These are phyloP conservation scores for Listronotus bonariensis DNA, from an alignment of 1,140 invertebrate genomes.

Conservation along the genomic window DNA sequence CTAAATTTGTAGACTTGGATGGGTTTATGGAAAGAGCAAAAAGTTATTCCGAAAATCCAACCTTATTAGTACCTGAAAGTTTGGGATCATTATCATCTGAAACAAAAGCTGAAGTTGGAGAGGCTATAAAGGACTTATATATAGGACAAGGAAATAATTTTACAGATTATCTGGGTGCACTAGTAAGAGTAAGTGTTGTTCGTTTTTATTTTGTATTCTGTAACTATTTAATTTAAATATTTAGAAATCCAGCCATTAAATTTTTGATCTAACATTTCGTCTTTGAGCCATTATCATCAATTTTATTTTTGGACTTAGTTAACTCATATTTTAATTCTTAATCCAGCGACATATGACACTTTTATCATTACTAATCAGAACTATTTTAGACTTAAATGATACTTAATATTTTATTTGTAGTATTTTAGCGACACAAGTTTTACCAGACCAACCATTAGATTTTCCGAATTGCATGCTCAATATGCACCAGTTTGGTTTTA, in stretches of 20 bases:
- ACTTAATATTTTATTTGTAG: neutral
- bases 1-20: too few relatives aligned
- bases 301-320: too few relatives aligned
- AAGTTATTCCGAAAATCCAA: neutral
- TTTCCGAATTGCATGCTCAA: slow-evolving; percentile 7
- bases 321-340: too few relatives aligned
- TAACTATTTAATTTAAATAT: too few relatives aligned
- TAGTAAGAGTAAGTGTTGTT: slow-evolving; percentile 6
- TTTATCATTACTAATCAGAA: too few relatives aligned
- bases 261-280: too few relatives aligned
- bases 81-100: slow-evolving; percentile 1
- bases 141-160: slow-evolving; percentile 9
- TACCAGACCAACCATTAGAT: slow-evolving; percentile 24
- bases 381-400: too few relatives aligned
- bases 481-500: slow-evolving; percentile 23
- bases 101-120: neutral
- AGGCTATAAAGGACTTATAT: slow-evolving; percentile 16
- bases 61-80: neutral
- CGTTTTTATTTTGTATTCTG: neutral
- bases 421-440: slow-evolving; percentile 23
- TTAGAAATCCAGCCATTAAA: too few relatives aligned
- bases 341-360: too few relatives aligned
- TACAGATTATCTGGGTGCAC: slow-evolving; percentile 11
- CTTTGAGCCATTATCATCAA: too few relatives aligned
- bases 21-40: too few relatives aligned